Percentiles rank a stretch among this genome's conserved stretches.
Conservation (phyloP, 2,113 vertebrate species). For the Machaerirhynchus nigripectus region DNA sequence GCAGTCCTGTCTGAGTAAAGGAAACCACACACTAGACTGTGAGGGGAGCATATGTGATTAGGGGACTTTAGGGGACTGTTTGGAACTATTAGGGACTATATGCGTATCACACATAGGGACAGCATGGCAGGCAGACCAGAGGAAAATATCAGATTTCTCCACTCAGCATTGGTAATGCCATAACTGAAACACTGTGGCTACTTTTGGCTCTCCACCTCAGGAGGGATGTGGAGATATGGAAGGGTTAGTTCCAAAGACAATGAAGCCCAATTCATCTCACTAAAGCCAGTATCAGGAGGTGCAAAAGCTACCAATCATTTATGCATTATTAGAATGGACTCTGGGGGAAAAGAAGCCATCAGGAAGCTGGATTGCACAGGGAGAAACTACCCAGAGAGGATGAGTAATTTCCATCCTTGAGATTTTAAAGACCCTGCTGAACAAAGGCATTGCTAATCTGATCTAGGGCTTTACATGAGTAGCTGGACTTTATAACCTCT, state of each 20-base stretch:
- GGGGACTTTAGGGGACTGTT: background rate
- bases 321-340: background rate
- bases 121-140: background rate
- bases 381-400: background rate
- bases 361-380: background rate
- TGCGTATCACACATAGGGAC: background rate
- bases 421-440: background rate
- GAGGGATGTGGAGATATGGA: background rate
- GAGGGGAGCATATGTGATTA: background rate
- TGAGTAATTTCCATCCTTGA: background rate
- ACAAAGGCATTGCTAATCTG: background rate
- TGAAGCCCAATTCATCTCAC: background rate
- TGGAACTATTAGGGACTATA: background rate
- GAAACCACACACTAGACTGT: background rate
- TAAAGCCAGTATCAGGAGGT: background rate
- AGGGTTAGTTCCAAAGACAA: background rate
- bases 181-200: background rate
- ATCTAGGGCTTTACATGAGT: background rate
- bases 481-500: background rate
- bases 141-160: background rate
- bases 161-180: background rate
- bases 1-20: background rate
- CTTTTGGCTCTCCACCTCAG: background rate
- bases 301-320: background rate
- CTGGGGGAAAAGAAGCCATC: background rate